Evolutionary conservation across 1,140 invertebrate species (phyloP), one percentile per base, ranked within the genome.

Genomic region (Microplitis demolitor): DNA sequence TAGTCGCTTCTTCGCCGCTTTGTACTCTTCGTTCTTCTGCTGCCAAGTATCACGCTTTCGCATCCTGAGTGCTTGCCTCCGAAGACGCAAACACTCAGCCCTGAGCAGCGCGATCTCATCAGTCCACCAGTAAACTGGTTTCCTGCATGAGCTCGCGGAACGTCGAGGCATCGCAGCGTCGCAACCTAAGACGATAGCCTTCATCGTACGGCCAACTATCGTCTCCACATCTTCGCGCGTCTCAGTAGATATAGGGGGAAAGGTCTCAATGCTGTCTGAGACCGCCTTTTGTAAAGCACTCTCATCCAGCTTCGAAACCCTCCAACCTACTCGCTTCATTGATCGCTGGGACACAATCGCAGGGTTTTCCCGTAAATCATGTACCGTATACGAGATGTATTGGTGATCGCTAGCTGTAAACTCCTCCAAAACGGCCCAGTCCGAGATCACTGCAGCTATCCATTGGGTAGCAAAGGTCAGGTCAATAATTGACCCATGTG

Each of bases 81-180:
- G 73, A 6, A 73, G 60, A 0, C 50, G n/a, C 5, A 81, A 16
- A 61, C 81, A 84, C 0, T 34, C 51, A 6, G 33, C 54, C 9
- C 80, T 76, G 0, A 82, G 61, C 13, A 76, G 71, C 0, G 76
- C 78, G 2, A 83, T 80, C 5, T 83, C 72, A 1, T 74, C 66
- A 4, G 76, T 80, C 79, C 80, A 83, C 80, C 83, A 84, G 71
- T 84, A 79, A 4, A 74, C 74, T 2, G 73, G 24, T 0, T 72
- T 39, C 11, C 62, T 69, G 6, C 4, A 24, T 13, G 33, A 34
- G 4, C 58, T 33, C 6, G 58, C 31, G 31, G 16, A 33, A 33
- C 31, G 58, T 9, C 58, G 16, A 16, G n/a, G 3, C 4, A 56
- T 56, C 8, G 53, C 53, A 14, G n/a, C 53, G 53, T 24, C n/a